phyloP scores from a whole-genome alignment of 2,797 vertebrate species.

The Sebastes itinus region DNA sequence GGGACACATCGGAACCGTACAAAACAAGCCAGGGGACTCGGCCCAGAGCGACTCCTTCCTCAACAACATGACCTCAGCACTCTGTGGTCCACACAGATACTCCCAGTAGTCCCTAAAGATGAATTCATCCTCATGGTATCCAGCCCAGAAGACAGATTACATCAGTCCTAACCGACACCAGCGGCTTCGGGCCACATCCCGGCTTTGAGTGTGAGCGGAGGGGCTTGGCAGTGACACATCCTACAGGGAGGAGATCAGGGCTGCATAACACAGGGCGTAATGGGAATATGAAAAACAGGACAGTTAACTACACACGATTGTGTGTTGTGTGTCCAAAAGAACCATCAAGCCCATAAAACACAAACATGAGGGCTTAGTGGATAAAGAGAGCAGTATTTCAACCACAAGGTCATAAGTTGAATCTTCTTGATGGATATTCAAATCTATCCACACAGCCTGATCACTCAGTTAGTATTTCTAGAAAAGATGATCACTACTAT shows the following conservation, averaged over 20 bases:
- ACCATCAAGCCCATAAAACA: neutral
- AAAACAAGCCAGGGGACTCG: slow-evolving; percentile 15
- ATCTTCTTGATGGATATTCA: neutral
- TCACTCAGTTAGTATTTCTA: neutral
- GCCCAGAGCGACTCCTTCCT: slow-evolving; percentile 12
- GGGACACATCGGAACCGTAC: slow-evolving; percentile 18
- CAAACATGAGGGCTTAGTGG: neutral
- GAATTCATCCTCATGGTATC: slow-evolving; percentile 55
- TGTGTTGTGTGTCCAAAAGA: neutral
- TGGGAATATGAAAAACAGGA: neutral
- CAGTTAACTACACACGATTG: neutral
- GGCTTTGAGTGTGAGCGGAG: neutral
- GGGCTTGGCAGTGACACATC: slow-evolving; percentile 8
- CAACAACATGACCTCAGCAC: slow-evolving; percentile 49
- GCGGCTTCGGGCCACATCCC: slow-evolving; percentile 13
- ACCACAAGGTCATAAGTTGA: neutral
- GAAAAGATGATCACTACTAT: neutral
- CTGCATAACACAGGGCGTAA: neutral
- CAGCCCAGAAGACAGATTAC: slow-evolving; percentile 36
- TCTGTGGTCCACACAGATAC: slow-evolving; percentile 17
- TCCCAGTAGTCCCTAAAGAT: slow-evolving; percentile 45
- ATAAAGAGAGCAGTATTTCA: neutral
- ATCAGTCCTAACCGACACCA: slow-evolving; percentile 33
- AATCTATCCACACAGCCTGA: neutral
- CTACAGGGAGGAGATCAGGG: slow-evolving; percentile 3